Evolutionary conservation across 2,888 invertebrate genomes (phyloP), one percentile per base, ranked within the genome.

Genomic region (Anticlea derivata): DNA sequence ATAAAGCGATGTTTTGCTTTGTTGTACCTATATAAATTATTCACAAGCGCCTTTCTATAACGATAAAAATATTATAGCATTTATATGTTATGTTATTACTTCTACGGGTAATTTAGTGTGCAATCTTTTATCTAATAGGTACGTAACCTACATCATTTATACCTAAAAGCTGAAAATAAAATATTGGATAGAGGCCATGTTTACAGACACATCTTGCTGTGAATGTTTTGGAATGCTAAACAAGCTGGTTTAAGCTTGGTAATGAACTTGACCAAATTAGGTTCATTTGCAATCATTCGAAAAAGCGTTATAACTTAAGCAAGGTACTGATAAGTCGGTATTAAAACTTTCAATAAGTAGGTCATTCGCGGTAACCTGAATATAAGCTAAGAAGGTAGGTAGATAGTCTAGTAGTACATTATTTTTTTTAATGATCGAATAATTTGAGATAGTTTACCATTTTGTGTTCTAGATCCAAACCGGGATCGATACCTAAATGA

Each of bases 211-310:
- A 46, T 49, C 48, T 54, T 17, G 24, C 27, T 50, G 44, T 47
- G 39, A 48, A 35, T 51, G 44, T 45, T 34, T 40, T 34, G 38
- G 53, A 54, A 58, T 50, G 46, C 44, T 50, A 53, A 55, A 48
- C 40, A 40, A 26, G 50, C 53, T 50, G 52, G 43, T 48, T 50
- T 30, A 54, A 55, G 31, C 40, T 50, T 41, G 49, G 44, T 57
- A 60, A 60, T 57, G 54, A 57, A 60, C 60, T 47, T 55, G 55
- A 58, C 52, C 27, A 50, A 48, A 51, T 47, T 47, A 8, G 31
- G 33, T 51, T 45, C 30, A 37, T 31, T 41, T 29, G 49, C 39
- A 45, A 55, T 55, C 29, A 7, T 29, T 37, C 35, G 29, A 8
- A 50, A 41, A 26, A n/a, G 22, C 8, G 34, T 31, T 39, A 27